Percentiles rank a stretch among this genome's conserved stretches.
Conservation (phyloP, 1,140 invertebrate genomes). For the Heliconius hewitsoni region DNA sequence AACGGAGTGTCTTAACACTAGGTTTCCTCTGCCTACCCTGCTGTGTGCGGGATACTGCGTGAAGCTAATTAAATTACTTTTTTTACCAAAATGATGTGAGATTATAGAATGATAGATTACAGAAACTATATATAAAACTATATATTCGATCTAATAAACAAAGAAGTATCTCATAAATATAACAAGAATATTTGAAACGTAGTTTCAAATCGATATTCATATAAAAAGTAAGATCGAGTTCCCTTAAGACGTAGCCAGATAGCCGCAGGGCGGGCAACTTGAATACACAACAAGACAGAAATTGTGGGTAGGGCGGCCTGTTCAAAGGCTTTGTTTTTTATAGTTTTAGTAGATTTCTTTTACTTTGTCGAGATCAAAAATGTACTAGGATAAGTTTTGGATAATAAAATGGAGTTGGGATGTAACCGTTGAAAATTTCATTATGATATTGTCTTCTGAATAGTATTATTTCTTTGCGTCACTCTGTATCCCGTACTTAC, state of each 20-base stretch:
- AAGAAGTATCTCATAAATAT: constrained; percentile 11
- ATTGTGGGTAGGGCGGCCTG: constrained; percentile 7
- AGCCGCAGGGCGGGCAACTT: constrained; percentile 38
- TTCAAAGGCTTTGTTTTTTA: constrained; percentile 15
- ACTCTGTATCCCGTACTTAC: background rate
- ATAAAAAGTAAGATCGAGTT: constrained; percentile 40
- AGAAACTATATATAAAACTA: background rate
- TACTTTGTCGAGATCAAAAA: background rate
- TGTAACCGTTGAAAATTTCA: background rate
- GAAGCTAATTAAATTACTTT: no score
- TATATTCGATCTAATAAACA: background rate
- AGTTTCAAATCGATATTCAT: constrained; percentile 36
- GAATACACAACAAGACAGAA: constrained; percentile 42
- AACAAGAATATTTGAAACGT: background rate
- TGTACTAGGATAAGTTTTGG: background rate
- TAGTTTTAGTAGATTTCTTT: constrained; percentile 18
- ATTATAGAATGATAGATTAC: background rate
- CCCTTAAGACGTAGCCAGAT: constrained; percentile 36
- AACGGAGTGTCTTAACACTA: no score
- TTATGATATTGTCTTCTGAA: background rate
- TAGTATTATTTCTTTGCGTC: background rate
- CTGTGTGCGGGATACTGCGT: no score
- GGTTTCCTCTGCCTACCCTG: no score
- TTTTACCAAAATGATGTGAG: no score
- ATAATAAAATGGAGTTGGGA: background rate